Base-by-base conservation (phyloP, 2,113 vertebrate genomes). In the Anhinga anhinga region DNA sequence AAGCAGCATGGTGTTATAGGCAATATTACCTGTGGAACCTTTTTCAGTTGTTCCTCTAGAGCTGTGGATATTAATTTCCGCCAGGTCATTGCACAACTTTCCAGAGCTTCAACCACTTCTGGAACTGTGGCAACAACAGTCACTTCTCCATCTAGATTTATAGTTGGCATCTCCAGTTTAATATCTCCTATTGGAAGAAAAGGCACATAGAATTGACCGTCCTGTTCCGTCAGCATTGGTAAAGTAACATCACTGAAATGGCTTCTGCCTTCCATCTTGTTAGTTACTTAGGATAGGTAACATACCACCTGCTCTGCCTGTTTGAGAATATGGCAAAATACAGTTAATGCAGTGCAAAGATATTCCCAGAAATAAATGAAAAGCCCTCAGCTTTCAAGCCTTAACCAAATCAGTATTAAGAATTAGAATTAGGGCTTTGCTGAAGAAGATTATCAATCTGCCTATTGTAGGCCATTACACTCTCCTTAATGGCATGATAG, bases 81-180 rank as follows among this genome's bases (percentile, higher is more conserved):
- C 99, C 99, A 99, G 93, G 98, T 98, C 84, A 98, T 95, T 76
- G 98, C 98, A 86, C 98, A 99, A 23, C 97, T 98, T 95, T 99
- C 99, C 96, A 99, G 88, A 47, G 93, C 80, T 29, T 98, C 98
- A 34, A 99, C 69, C 13, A 98, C 92, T 40, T 96, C 98, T 19
- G 88, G 70, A 95, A 97, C 90, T 18, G 87, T 58, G 7, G 98
- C 97, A 74, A 99, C 96, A 5, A 85, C 77, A 5, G 96, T 52
- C 59, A 98, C 96, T 10, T 98, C 98, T 9, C 94, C 91, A 22
- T 98, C 96, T 38, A 99, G 56, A 52, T 98, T 98, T 44, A 99
- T 10, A 44, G 97, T 82, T 9, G 99, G 99, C 92, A 99, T 98
- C 34, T 98, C 97, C 55, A 99, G 91, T 81, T 98, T 98, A 86